Conservation (phyloP, 2,888 invertebrate genomes). For the Coenonympha glycerion region DNA sequence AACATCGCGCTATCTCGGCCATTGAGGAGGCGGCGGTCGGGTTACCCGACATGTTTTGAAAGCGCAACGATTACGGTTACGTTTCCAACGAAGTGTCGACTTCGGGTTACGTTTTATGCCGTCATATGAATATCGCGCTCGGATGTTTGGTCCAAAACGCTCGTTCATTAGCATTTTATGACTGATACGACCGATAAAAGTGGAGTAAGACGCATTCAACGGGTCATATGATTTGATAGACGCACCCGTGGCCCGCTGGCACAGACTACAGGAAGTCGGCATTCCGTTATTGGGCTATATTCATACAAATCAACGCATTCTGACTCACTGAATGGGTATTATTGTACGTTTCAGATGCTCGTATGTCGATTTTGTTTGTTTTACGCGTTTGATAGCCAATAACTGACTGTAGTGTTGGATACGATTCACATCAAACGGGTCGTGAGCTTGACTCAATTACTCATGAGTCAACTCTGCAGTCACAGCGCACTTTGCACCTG, state of each 20-base stretch:
- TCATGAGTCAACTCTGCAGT: constrained; percentile 7
- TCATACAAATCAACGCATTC: constrained; percentile 54
- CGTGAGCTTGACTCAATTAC: no score
- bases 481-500: constrained; percentile 11
- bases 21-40: constrained; percentile 56
- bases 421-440: constrained; percentile 33
- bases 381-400: constrained; percentile 40
- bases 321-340: constrained; percentile 56
- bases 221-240: constrained; percentile 69
- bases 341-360: constrained; percentile 51
- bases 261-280: constrained; percentile 53
- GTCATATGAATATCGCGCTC: constrained; percentile 74
- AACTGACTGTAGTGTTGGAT: constrained; percentile 27
- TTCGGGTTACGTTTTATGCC: constrained; percentile 73
- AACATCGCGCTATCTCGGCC: constrained; percentile 64
- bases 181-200: constrained; percentile 74
- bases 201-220: constrained; percentile 73
- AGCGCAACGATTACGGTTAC: constrained; percentile 69
- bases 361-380: constrained; percentile 49
- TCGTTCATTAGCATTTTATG: constrained; percentile 76
- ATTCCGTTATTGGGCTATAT: constrained; percentile 56
- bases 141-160: constrained; percentile 73
- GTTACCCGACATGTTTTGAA: constrained; percentile 72
- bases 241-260: constrained; percentile 56
- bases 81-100: constrained; percentile 72